These are phyloP conservation scores for Metalampra italica DNA, from an alignment of 2,888 invertebrate species.

Conservation along the genomic window DNA sequence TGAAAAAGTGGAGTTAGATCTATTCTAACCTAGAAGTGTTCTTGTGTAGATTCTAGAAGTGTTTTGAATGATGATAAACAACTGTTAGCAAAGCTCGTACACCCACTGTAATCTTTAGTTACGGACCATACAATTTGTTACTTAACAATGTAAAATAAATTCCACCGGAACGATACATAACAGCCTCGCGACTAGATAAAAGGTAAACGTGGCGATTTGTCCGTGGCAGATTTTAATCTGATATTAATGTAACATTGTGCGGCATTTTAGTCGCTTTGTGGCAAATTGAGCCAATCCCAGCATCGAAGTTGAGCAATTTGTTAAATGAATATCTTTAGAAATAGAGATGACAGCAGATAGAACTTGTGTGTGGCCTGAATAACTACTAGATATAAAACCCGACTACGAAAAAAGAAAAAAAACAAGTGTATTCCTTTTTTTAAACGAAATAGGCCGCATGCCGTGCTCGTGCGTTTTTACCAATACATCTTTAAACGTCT, in stretches of 20 bases:
- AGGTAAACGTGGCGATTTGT: constrained; percentile 52
- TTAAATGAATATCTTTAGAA: constrained; percentile 10
- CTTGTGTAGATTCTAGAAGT: not conserved
- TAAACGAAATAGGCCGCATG: no score
- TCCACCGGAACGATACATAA: constrained; percentile 16
- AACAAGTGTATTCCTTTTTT: no score
- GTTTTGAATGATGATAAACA: not conserved
- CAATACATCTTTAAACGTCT: no score
- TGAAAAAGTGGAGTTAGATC: no score
- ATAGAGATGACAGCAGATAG: not conserved
- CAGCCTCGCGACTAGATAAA: constrained; percentile 19
- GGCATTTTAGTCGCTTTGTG: constrained; percentile 23
- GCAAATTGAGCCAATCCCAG: constrained; percentile 39
- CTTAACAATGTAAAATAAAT: constrained; percentile 19
- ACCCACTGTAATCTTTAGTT: constrained; percentile 19
- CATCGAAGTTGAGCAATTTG: constrained; percentile 38
- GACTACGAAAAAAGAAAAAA: no score
- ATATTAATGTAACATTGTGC: constrained; percentile 53
- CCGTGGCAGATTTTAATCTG: constrained; percentile 58
- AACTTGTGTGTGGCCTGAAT: not conserved
- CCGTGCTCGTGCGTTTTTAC: no score
- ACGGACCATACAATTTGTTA: constrained; percentile 12
- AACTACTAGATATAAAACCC: no score
- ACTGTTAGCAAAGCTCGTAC: constrained; percentile 14
- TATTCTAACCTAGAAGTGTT: no score